phyloP scores from a whole-genome alignment of 2,888 invertebrate species.

The Tinea pellionella region DNA sequence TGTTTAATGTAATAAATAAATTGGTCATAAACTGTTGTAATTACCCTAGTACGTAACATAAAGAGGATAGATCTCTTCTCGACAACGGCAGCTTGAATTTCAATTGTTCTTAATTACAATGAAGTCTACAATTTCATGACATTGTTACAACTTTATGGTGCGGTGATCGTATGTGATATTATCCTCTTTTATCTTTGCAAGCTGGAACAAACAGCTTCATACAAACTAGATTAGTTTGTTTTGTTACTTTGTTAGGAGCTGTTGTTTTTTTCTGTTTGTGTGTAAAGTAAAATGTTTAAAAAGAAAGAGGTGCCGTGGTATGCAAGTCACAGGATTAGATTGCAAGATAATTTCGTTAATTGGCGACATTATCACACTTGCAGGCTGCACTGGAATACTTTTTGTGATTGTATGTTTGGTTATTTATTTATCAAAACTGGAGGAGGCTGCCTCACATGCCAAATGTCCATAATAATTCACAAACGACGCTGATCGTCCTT shows the following conservation, averaged over 20 bases:
- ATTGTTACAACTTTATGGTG: neutral
- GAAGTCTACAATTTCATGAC: neutral
- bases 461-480: too few relatives aligned
- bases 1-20: too few relatives aligned
- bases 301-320: slow-evolving; percentile 59
- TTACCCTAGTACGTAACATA: too few relatives aligned
- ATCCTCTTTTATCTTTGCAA: neutral
- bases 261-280: neutral
- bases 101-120: slow-evolving; percentile 4
- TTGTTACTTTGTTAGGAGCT: neutral
- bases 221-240: neutral
- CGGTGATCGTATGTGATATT: neutral
- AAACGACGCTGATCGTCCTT: too few relatives aligned
- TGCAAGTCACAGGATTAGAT: slow-evolving; percentile 46
- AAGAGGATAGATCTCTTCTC: too few relatives aligned
- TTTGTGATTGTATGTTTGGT: slow-evolving; percentile 53
- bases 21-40: too few relatives aligned
- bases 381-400: slow-evolving; percentile 52
- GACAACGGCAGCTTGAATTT: neutral
- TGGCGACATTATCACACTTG: slow-evolving; percentile 43
- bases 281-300: slow-evolving; percentile 40
- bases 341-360: slow-evolving; percentile 47
- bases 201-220: neutral
- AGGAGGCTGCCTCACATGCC: too few relatives aligned
- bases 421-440: too few relatives aligned